A percentile compares a stretch with the other conserved stretches of the same genome.
phyloP scores from a whole-genome alignment of 2,888 invertebrate species.

The Mystacides longicornis region DNA sequence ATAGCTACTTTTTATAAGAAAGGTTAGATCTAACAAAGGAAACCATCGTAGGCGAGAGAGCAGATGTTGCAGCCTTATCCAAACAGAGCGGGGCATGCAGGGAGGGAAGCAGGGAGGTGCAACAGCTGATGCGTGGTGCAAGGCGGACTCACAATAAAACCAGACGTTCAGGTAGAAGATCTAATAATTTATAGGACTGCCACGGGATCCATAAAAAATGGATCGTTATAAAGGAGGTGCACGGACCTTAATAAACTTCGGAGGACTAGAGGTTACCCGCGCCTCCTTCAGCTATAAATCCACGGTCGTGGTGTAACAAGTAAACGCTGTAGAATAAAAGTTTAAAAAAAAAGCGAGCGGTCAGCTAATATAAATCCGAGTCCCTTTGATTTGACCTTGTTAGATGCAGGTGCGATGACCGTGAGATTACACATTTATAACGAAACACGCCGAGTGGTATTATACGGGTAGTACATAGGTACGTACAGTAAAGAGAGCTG shows the following conservation, averaged over 20 bases:
- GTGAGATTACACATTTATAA: not conserved
- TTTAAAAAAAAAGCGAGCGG: not conserved
- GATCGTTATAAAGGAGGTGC: too few species aligned
- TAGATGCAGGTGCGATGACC: slow-evolving; percentile 16
- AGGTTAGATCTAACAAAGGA: not conserved
- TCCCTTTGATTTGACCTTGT: slow-evolving; percentile 11
- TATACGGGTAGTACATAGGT: too few species aligned
- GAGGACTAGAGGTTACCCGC: too few species aligned
- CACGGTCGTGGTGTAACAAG: not conserved
- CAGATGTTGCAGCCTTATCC: not conserved
- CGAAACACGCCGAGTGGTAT: not conserved
- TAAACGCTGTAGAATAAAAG: not conserved
- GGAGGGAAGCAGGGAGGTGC: not conserved
- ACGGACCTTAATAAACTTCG: too few species aligned
- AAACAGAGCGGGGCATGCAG: not conserved
- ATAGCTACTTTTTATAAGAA: too few species aligned
- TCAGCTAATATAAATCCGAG: not conserved
- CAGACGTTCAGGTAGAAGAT: not conserved
- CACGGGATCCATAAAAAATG: too few species aligned
- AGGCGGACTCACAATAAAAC: too few species aligned
- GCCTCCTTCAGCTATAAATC: not conserved
- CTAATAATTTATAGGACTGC: too few species aligned
- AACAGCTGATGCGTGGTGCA: not conserved
- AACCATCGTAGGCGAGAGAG: not conserved
- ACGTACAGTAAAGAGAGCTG: too few species aligned